phyloP scores from a whole-genome alignment of 2,888 invertebrate genomes.

The Acleris literana region DNA sequence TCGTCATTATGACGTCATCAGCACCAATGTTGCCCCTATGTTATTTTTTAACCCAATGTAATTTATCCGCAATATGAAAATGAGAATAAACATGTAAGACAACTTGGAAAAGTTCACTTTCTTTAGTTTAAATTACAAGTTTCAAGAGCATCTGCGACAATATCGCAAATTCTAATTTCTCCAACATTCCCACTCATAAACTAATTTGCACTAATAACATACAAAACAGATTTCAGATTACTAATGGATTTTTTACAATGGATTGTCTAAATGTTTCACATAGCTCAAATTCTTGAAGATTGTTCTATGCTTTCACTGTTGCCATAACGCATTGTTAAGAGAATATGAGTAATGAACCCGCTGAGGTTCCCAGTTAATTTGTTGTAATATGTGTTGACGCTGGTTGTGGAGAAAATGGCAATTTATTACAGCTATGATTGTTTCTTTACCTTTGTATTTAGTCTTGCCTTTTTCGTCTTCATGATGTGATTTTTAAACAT shows the following conservation, averaged over 20 bases:
- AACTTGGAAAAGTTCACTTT: too few relatives aligned
- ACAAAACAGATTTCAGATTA: slow-evolving; percentile 26
- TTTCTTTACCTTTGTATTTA: background rate
- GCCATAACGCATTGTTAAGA: slow-evolving; percentile 22
- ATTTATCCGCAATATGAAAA: too few relatives aligned
- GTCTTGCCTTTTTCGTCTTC: too few relatives aligned
- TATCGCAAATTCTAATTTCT: too few relatives aligned
- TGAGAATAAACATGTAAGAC: too few relatives aligned
- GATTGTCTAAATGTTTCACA: slow-evolving; percentile 36
- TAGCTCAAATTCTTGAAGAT: slow-evolving; percentile 33
- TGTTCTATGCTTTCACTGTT: slow-evolving; percentile 29
- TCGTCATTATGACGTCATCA: too few relatives aligned
- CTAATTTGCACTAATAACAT: slow-evolving; percentile 31
- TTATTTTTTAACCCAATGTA: too few relatives aligned
- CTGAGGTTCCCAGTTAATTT: slow-evolving; percentile 34
- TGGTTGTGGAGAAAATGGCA: slow-evolving; percentile 20
- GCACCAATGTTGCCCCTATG: too few relatives aligned
- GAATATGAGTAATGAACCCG: slow-evolving; percentile 12
- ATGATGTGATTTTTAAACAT: too few relatives aligned
- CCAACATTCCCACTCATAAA: slow-evolving; percentile 6
- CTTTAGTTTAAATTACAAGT: background rate
- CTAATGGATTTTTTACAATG: slow-evolving; percentile 28
- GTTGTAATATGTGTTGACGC: slow-evolving; percentile 31
- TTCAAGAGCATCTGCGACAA: too few relatives aligned
- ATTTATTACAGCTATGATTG: slow-evolving; percentile 8